These are phyloP conservation scores for Suricata suricatta DNA, from an alignment of 2,113 vertebrate species.

Conservation along the genomic window DNA sequence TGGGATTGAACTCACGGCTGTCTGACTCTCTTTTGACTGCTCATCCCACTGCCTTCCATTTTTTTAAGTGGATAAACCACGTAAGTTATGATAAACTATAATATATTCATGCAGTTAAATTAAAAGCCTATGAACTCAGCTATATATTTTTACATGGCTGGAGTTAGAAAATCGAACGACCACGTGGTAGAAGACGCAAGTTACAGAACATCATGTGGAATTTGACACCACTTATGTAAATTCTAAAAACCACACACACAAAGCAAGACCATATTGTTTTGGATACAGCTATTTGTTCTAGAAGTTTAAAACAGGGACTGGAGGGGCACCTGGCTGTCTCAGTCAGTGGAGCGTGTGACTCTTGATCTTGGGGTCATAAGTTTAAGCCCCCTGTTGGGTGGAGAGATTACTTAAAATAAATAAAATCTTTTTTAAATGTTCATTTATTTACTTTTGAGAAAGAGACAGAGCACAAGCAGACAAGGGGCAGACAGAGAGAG, in stretches of 20 bases:
- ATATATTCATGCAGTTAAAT: not conserved
- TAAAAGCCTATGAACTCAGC: not conserved
- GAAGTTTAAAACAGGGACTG: not conserved
- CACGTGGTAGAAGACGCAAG: not conserved
- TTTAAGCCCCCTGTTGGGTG: not conserved
- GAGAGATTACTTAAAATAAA: not conserved
- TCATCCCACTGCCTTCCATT: not conserved
- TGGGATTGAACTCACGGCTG: not conserved
- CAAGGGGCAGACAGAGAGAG: too few species aligned
- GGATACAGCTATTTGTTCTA: conserved; percentile 28
- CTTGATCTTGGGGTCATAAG: not conserved
- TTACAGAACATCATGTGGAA: not conserved
- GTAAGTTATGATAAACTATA: not conserved
- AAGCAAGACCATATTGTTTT: conserved; percentile 24
- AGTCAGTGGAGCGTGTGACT: not conserved
- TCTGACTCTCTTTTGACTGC: not conserved
- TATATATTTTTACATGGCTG: not conserved
- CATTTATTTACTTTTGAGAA: too few species aligned
- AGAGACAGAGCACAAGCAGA: too few species aligned
- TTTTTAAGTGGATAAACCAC: not conserved
- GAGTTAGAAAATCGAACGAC: not conserved
- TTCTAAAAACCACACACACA: not conserved
- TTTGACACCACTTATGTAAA: not conserved
- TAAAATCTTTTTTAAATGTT: not conserved
- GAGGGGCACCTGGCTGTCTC: not conserved